Base-by-base conservation (phyloP, 2,113 vertebrate genomes). In the Ameiurus melas region DNA sequence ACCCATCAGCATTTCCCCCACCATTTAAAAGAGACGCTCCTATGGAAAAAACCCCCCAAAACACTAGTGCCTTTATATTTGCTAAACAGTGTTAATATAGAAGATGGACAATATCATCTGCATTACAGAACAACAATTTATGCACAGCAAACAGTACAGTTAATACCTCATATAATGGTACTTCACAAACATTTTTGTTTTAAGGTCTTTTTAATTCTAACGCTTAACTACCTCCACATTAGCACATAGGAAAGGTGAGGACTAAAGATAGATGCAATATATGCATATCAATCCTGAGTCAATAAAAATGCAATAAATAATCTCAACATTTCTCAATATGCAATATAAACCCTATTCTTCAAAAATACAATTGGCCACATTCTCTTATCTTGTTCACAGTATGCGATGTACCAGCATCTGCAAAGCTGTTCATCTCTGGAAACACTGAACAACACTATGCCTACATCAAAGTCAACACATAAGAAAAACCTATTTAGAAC, bases 401-500 rank as follows among this genome's bases (percentile, higher is more conserved):
- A 71, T 71, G n/a, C 68, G 4, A 33, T n/a, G 30, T 19, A 36
- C 30, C 30, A 17, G n/a, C 3, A 36, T 36, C 4, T 71, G 13
- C 30, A 71, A 5, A 7, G 4, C 68, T 71, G 68, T 33, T 71
- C 27, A 64, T 64, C 25, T 10, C 62, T 64, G 62, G 85, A 73
- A 70, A 71, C 43, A 73, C 43, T 55, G 81, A 87, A 91, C 62
- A 75, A 91, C 66, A 66, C 51, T 55, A 55, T 47, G 78, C 53
- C 79, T 51, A 51, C 84, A 51, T 64, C 39, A 84, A 77, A 87
- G 73, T 66, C 75, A 81, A 58, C 30, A 68, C 51, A 89, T n/a
- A 89, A 71, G 77, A 89, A 88, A 79, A 86, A 58, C 64, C 68
- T 57, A n/a, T n/a, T n/a, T n/a, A n/a, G 84, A 88, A 89, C 84